Percentiles rank a stretch among this genome's conserved stretches.
phyloP scores from a whole-genome alignment of 1,140 invertebrate species.

The Dolichoris vasculosae region DNA sequence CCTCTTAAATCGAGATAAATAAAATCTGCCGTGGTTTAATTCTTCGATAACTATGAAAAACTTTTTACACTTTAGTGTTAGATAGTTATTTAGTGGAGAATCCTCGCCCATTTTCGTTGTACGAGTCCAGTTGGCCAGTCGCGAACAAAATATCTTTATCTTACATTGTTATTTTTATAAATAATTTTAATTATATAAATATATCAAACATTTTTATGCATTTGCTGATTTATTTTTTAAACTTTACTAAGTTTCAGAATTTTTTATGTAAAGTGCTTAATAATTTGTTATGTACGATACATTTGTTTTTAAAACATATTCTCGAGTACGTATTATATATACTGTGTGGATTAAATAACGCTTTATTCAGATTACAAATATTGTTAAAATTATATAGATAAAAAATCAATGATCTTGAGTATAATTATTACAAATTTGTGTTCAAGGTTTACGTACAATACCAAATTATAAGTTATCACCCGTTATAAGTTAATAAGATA shows the following conservation, averaged over 20 bases:
- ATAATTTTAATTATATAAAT: slow-evolving; percentile 33
- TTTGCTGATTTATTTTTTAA: slow-evolving; percentile 30
- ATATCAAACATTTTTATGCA: slow-evolving; percentile 18
- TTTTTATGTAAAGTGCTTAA: neutral
- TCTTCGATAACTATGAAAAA: too few relatives aligned
- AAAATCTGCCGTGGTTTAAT: too few relatives aligned
- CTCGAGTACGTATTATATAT: neutral
- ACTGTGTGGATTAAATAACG: neutral
- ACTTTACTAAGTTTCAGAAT: neutral
- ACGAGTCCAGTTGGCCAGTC: neutral
- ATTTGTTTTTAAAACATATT: neutral
- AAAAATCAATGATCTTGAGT: too few relatives aligned
- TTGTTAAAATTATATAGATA: neutral
- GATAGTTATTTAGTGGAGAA: too few relatives aligned
- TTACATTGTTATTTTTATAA: slow-evolving; percentile 16
- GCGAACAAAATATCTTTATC: neutral
- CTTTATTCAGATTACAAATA: neutral
- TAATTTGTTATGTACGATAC: slow-evolving; percentile 14
- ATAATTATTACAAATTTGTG: too few relatives aligned
- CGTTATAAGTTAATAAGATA: too few relatives aligned
- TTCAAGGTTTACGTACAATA: too few relatives aligned
- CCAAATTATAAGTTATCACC: too few relatives aligned
- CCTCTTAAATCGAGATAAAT: too few relatives aligned
- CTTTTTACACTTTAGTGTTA: too few relatives aligned
- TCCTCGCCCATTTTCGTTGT: too few relatives aligned